Conservation (phyloP, 1,140 invertebrate species). For the Atta colombica region DNA sequence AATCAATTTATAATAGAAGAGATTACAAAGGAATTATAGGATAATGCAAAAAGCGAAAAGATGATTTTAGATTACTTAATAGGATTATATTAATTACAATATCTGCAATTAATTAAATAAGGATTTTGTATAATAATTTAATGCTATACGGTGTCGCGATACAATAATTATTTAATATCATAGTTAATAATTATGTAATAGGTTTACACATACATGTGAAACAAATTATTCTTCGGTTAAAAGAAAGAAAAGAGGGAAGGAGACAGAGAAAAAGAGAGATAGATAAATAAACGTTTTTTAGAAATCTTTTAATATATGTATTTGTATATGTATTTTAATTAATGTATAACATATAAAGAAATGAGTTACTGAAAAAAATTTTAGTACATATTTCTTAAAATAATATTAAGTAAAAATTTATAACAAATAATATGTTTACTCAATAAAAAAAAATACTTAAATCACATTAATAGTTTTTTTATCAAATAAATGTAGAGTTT, state of each 20-base stretch:
- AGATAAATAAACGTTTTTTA: not conserved
- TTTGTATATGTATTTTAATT: no score
- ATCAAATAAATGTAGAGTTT: no score
- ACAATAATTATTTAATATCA: not conserved
- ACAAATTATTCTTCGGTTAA: not conserved
- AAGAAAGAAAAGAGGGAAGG: not conserved
- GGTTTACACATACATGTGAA: not conserved
- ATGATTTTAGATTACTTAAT: no score
- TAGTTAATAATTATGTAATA: not conserved
- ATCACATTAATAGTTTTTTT: no score
- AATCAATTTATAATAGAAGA: not conserved
- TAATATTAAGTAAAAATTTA: no score
- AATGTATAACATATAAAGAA: no score
- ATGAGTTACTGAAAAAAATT: no score
- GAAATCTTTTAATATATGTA: not conserved
- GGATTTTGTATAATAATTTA: not conserved
- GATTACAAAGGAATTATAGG: not conserved
- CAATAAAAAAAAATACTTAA: no score
- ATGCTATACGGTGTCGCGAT: not conserved
- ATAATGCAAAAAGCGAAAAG: not conserved
- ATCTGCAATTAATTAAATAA: slow-evolving; percentile 4
- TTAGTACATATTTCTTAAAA: no score
- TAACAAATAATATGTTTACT: no score
- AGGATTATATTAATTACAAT: not conserved
- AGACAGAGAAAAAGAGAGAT: not conserved